These are phyloP conservation scores for Cheilosia urbana DNA, from an alignment of 2,888 invertebrate genomes.

Conservation along the genomic window DNA sequence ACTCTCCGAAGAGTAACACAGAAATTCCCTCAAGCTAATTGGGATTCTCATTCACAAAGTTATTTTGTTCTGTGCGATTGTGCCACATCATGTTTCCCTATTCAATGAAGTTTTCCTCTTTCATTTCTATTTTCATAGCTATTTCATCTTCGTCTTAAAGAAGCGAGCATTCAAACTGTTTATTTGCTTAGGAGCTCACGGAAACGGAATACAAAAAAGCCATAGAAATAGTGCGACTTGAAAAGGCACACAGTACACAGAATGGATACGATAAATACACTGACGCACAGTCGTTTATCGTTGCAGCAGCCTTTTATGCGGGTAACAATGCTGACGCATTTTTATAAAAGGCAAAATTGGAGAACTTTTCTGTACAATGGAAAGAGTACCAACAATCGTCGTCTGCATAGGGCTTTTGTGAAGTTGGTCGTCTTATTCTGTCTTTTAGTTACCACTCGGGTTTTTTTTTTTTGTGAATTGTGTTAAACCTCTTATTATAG, in stretches of 20 bases:
- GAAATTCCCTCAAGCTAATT: slow-evolving; percentile 10
- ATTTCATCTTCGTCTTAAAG: not conserved
- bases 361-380: not conserved
- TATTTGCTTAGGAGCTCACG: slow-evolving; percentile 9
- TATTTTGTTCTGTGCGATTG: not conserved
- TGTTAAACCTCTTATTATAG: not conserved
- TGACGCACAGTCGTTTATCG: not conserved
- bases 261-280: not conserved
- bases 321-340: not conserved
- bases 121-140: not conserved
- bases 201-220: not conserved
- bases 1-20: not conserved
- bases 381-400: not conserved
- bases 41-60: slow-evolving; percentile 5
- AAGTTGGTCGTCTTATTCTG: not conserved
- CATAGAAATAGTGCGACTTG: not conserved
- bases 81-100: not conserved
- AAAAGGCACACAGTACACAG: not conserved
- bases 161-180: not conserved
- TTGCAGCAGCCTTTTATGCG: not conserved
- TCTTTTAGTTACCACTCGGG: not conserved
- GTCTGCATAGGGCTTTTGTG: not conserved
- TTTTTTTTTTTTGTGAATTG: not conserved
- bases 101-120: not conserved
- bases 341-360: not conserved